phyloP scores from a whole-genome alignment of 2,113 vertebrate species.

The Paradoxurus hermaphroditus region DNA sequence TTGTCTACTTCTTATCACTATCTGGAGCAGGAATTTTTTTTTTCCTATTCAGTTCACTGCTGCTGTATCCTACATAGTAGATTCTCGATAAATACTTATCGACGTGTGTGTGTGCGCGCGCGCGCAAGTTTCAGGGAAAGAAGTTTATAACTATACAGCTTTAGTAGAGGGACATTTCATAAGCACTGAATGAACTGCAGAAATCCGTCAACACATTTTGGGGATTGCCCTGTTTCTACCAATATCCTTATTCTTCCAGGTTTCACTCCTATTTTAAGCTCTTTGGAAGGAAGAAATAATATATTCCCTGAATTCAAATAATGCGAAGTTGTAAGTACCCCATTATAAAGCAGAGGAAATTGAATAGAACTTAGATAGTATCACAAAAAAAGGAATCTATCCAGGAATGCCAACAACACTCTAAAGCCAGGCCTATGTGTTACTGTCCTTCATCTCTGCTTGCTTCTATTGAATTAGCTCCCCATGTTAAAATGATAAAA shows the following conservation, averaged over 20 bases:
- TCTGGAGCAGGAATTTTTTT: neutral
- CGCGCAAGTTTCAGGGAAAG: too few species aligned
- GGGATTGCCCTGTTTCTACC: neutral
- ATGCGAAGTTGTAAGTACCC: neutral
- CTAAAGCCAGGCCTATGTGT: neutral
- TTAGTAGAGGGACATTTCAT: neutral
- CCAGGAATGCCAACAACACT: neutral
- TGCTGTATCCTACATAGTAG: neutral
- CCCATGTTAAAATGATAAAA: neutral
- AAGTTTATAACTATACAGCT: neutral
- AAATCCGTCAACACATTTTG: neutral
- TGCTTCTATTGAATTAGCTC: neutral
- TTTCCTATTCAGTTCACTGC: neutral
- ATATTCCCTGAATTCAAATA: slow-evolving; percentile 1
- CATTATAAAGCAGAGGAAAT: slow-evolving; percentile 15
- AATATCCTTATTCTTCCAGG: neutral
- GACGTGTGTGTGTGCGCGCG: neutral
- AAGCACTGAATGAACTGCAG: neutral
- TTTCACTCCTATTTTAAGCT: neutral
- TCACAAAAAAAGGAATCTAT: neutral
- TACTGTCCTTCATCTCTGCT: neutral
- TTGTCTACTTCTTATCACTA: neutral
- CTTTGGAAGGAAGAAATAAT: neutral
- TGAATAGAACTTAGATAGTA: slow-evolving; percentile 29
- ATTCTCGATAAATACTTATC: neutral